These are phyloP conservation scores for Chironomus riparius DNA, from an alignment of 2,888 invertebrate genomes.

Conservation along the genomic window DNA sequence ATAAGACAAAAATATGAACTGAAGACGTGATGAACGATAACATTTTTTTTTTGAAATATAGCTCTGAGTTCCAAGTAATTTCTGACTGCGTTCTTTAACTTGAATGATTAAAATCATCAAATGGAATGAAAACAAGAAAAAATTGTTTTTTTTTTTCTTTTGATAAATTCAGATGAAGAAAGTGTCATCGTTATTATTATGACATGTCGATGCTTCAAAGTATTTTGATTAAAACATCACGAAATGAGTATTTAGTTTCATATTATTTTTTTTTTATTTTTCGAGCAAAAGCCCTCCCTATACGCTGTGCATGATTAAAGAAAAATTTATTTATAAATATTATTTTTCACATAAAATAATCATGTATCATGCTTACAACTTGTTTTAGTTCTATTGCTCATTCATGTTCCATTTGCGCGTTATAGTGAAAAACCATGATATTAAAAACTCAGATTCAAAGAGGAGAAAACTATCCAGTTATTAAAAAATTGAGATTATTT, in stretches of 20 bases:
- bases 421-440: background rate
- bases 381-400: background rate
- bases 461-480: background rate
- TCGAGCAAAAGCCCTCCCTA: background rate
- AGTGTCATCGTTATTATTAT: background rate
- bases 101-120: background rate
- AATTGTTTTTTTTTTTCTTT: too few relatives aligned
- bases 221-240: slow-evolving; percentile 25
- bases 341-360: too few relatives aligned
- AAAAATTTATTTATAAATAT: too few relatives aligned
- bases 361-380: background rate
- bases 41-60: slow-evolving; percentile 16
- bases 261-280: background rate
- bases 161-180: background rate
- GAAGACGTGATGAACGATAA: slow-evolving; percentile 21
- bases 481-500: slow-evolving; percentile 2
- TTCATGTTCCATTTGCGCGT: background rate
- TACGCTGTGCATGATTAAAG: background rate
- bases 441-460: background rate
- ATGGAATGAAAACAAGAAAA: background rate
- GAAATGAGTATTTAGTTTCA: slow-evolving; percentile 9
- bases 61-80: background rate
- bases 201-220: slow-evolving; percentile 17
- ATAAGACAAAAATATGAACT: background rate
- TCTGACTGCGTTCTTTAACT: background rate